Base-by-base conservation (phyloP, 2,888 invertebrate species). In the Drosophila mimica region DNA sequence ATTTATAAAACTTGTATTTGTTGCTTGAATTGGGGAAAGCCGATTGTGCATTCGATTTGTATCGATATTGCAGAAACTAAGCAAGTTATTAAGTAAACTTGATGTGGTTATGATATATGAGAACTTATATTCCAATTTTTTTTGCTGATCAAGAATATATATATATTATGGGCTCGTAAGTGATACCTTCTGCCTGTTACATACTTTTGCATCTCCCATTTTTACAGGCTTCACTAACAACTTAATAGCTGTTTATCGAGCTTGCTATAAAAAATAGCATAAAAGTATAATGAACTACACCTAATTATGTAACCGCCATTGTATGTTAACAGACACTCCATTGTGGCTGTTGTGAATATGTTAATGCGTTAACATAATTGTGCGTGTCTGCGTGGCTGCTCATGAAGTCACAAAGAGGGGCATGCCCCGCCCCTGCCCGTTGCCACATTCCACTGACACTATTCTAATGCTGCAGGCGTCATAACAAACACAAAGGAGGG, bases 391-490 rank as follows among this genome's bases (percentile, higher is more conserved):
- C 17, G n/a, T 25, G 15, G 33, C 38, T 36, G 53, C 53, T 48
- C 28, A 33, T 36, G 48, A 67, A 56, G 54, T 31, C 30, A 40
- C 40, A 38, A 46, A n/a, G 33, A 34, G 67, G 38, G 56, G 33
- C 38, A 17, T 57, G 28, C 7, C 30, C 20, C 20, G 28, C 7
- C 30, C 20, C 40, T 13, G 4, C 15, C 17, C 38, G 5, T 40
- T 15, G 38, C 3, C 60, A 17, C 51, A 72, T 73, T 80, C 72
- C 72, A 76, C 69, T 86, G 90, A 90, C 90, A 91, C 90, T 87
- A 86, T 89, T 84, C 77, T 71, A 75, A 64, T 56, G 53, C 59
- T 74, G 74, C 68, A 65, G 54, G 74, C 60, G 48, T 62, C 74
- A 74, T 52, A 80, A 76, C 72, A 72, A 76, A 60, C 69, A 46